Evolutionary conservation across 2,113 vertebrate genomes (phyloP), one percentile per base, ranked within the genome.

Genomic region (Beaufortia kweichowensis): DNA sequence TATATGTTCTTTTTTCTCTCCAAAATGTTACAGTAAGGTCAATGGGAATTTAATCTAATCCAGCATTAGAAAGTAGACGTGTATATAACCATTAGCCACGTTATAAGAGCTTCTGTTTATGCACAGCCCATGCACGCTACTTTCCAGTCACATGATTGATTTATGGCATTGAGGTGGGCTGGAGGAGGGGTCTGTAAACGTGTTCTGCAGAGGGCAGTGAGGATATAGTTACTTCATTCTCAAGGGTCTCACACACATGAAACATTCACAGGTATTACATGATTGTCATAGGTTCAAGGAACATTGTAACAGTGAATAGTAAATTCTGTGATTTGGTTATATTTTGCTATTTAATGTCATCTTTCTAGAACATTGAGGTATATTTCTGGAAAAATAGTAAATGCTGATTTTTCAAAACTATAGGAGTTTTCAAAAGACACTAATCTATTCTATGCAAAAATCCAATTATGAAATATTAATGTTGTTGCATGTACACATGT

Each of bases 71-170:
- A n/a, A 53, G 26, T 67, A 19, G 5, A 31, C 53, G 28, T 8
- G 46, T 5, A 24, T 46, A 65, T 9, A 21, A n/a, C 48, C 12
- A 33, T 7, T 35, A 35, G 11, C 46, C 46, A 31, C 28, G 29
- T 53, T 68, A 21, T 31, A 50, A 3, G 28, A 35, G 48, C 12
- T 21, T n/a, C 48, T 69, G 33, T 66, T 66, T 33, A 29, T 71
- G 23, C 3, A 48, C 15, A 21, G 60, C 50, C 10, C 35, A 39
- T 55, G 41, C 24, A 43, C 61, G 14, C 26, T 75, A 11, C 11
- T 11, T 21, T 31, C 48, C 17, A 4, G 14, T 68, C 31, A 55
- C 41, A 77, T 61, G 41, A 69, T 55, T 77, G 67, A 63, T 78
- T 29, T 78, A 61, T 64, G 48, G 43, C 31, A 35, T 15, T 46